phyloP scores from a whole-genome alignment of 1,140 invertebrate species.

The Dryas iulia region DNA sequence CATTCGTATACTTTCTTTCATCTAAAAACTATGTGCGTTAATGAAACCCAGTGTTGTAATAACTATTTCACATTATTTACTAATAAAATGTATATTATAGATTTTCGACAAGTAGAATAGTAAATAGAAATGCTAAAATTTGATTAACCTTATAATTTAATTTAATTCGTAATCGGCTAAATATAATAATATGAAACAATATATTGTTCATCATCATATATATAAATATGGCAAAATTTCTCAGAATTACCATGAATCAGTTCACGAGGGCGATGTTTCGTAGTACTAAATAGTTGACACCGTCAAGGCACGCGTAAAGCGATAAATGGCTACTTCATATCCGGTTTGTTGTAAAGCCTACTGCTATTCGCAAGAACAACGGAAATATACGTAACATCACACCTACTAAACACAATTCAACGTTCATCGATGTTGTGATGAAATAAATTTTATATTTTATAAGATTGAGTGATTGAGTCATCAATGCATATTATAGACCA shows the following conservation, averaged over 20 bases:
- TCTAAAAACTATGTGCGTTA: no score
- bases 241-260: conserved; percentile 34
- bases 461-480: neutral
- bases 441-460: neutral
- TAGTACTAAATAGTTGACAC: conserved; percentile 24
- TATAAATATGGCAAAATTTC: neutral
- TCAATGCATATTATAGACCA: no score
- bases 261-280: conserved; percentile 24
- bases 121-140: no score
- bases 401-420: conserved; percentile 31
- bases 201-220: neutral
- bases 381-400: conserved; percentile 57
- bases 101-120: no score
- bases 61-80: no score
- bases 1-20: no score
- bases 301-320: conserved; percentile 41
- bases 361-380: conserved; percentile 48
- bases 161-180: neutral
- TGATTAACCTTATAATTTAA: no score
- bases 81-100: no score
- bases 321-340: conserved; percentile 45
- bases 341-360: conserved; percentile 43
- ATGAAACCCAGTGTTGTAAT: no score
- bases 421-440: neutral
- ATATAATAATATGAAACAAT: neutral